Base-by-base conservation (phyloP, 1,140 invertebrate genomes). In the Sminthurinus signatus region DNA sequence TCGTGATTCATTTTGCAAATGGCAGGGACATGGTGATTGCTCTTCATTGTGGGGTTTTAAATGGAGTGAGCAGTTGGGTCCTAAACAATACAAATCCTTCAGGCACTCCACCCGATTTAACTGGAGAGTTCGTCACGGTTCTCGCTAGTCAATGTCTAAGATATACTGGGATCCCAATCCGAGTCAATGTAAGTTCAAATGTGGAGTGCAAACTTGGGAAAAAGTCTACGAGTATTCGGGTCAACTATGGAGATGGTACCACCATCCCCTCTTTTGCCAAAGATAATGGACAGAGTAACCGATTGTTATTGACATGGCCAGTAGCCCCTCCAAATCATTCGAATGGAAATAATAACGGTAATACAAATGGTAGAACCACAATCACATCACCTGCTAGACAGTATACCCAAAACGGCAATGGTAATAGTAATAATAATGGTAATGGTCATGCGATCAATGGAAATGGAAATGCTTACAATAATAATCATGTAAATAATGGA, bases 11-110 rank as follows among this genome's bases (percentile, higher is more conserved):
- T 75, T 85, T 93, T 2, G 85, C 86, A 65, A 84, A 84, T 27
- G 88, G 89, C 21, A 94, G 96, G 76, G 95, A 98, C 78, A 85
- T 98, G 73, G 85, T 98, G 32, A 81, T 96, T 5, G 87, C 88
- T 8, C 78, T 94, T 44, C 75, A 81, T 67, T 81, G 80, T 4
- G 76, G 77, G 23, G 74, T 74, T 2, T 73, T 78, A n/a, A 81
- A 81, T 57, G 80, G 86, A 57, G 81, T 91, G 8, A 69, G 64
- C 28, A 52, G 61, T 36, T 71, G 70, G 70, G 66, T 68, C 36
- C 12, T 71, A 5, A 62, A 52, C 19, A 15, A 60, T 12, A 44
- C 69, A 0, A 68, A 69, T 12, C n/a, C n/a, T n/a, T 75, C 76
- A 31, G 80, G 81, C 43, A 80, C 82, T 57, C 72, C 81, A 57